Percentiles rank a stretch among this genome's conserved stretches.
These are phyloP conservation scores for Melanostigma gelatinosum DNA, from an alignment of 2,113 vertebrate species.

Conservation along the genomic window DNA sequence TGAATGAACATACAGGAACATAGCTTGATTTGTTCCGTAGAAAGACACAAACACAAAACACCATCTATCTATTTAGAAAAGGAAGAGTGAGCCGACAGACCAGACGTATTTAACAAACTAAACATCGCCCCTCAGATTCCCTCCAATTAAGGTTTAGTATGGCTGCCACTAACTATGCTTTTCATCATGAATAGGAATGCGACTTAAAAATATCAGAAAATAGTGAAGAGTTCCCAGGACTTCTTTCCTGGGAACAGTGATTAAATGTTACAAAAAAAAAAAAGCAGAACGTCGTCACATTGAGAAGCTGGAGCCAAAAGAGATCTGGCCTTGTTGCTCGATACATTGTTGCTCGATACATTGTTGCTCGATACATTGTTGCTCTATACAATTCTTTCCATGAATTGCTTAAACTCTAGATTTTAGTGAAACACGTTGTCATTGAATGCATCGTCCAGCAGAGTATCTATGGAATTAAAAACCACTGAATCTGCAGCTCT, in stretches of 20 bases:
- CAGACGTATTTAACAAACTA: neutral
- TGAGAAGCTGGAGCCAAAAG: neutral
- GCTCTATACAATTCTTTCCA: neutral
- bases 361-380: neutral
- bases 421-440: neutral
- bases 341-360: neutral
- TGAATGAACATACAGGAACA: too few species aligned
- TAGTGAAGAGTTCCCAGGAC: neutral
- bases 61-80: neutral
- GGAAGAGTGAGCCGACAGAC: neutral
- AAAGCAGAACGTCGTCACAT: neutral
- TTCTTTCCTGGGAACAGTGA: neutral
- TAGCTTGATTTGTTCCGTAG: too few species aligned
- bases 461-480: neutral
- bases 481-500: slow-evolving; percentile 10
- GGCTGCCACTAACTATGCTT: neutral
- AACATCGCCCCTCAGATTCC: neutral
- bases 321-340: neutral
- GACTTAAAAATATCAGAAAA: neutral
- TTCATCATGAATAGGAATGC: neutral
- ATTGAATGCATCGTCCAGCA: neutral
- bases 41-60: neutral
- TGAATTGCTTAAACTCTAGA: neutral
- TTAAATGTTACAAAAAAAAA: neutral
- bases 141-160: neutral